These are phyloP conservation scores for Thaleichthys pacificus DNA, from an alignment of 2,797 vertebrate genomes.

Conservation along the genomic window DNA sequence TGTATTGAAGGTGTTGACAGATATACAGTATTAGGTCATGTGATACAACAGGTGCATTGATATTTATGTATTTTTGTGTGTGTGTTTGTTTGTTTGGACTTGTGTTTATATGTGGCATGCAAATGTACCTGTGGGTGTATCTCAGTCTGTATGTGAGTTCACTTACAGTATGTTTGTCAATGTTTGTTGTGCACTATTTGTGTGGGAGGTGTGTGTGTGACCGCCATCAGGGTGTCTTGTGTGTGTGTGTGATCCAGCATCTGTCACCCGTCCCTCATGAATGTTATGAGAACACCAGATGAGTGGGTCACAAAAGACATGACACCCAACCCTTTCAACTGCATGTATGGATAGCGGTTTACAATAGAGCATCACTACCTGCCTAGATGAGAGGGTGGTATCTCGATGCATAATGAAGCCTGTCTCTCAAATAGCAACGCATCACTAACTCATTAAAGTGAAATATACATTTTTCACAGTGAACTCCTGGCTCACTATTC, in stretches of 20 bases:
- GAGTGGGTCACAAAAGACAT: background rate
- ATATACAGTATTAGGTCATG: slow-evolving; percentile 17
- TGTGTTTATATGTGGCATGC: background rate
- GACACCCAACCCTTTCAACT: background rate
- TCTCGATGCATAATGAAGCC: no score
- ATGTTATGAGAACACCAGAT: slow-evolving; percentile 22
- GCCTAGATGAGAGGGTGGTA: no score
- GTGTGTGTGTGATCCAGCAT: slow-evolving; percentile 45
- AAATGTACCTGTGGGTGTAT: slow-evolving; percentile 13
- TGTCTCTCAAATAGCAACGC: no score
- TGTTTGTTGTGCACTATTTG: slow-evolving; percentile 23
- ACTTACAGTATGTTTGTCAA: background rate
- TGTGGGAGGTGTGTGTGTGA: slow-evolving; percentile 19
- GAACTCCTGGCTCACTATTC: no score
- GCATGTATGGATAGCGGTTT: background rate
- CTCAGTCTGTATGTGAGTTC: slow-evolving; percentile 7
- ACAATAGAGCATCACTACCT: no score
- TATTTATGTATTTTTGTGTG: background rate
- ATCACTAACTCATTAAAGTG: no score
- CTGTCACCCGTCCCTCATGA: slow-evolving; percentile 34
- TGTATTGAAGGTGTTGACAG: slow-evolving; percentile 6
- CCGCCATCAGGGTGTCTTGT: background rate
- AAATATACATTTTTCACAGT: no score
- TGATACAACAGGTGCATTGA: slow-evolving; percentile 46
- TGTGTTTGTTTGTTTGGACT: background rate